phyloP scores from a whole-genome alignment of 2,797 vertebrate species.

The Pseudotriccus pelzelni region DNA sequence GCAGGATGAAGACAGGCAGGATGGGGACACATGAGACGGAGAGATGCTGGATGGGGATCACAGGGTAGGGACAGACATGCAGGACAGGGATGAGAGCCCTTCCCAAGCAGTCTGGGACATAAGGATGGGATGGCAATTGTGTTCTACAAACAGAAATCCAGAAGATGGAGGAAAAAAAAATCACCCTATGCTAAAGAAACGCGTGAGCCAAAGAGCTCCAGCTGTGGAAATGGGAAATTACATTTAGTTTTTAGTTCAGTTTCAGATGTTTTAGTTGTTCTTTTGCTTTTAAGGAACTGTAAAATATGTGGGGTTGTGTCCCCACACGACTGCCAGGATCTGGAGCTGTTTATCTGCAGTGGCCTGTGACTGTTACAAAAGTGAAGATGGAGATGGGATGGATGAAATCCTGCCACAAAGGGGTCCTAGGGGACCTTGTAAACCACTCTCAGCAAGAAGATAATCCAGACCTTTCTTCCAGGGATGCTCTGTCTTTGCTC shows the following conservation, averaged over 20 bases:
- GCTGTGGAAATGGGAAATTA: neutral
- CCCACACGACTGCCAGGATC: neutral
- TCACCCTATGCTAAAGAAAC: neutral
- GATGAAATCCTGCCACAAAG: neutral
- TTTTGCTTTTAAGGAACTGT: neutral
- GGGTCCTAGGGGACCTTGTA: neutral
- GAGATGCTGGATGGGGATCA: neutral
- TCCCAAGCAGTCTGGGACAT: neutral
- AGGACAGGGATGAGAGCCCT: neutral
- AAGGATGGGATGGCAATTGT: neutral
- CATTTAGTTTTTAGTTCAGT: fast-evolving
- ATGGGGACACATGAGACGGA: neutral
- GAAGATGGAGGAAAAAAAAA: neutral
- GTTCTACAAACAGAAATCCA: neutral
- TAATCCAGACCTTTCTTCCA: neutral
- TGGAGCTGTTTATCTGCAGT: neutral
- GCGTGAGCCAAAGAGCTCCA: neutral
- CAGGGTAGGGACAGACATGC: neutral
- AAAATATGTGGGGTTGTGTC: neutral
- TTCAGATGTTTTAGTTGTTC: neutral
- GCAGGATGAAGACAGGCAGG: neutral
- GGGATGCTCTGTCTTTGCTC: fast-evolving
- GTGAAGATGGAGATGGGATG: neutral
- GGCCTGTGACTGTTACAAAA: neutral
- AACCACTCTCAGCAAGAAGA: neutral